These are phyloP conservation scores for Ardeotis arabs DNA, from an alignment of 2,113 vertebrate genomes.

Conservation along the genomic window DNA sequence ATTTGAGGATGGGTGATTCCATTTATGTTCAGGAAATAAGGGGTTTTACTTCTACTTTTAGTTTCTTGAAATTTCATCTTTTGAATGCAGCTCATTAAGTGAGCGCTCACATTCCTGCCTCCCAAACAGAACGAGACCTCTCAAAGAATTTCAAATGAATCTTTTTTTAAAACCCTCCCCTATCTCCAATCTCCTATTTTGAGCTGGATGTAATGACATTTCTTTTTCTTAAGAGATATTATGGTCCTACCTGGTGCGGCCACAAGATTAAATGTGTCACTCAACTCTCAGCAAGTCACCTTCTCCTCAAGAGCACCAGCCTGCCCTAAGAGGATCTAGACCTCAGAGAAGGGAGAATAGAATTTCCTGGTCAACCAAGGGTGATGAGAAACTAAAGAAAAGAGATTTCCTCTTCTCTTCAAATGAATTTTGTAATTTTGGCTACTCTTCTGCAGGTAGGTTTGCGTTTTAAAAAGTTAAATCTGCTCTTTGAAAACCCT, in stretches of 20 bases:
- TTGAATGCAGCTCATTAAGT: constrained; percentile 33
- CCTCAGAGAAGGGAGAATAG: background rate
- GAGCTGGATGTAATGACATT: background rate
- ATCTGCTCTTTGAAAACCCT: background rate
- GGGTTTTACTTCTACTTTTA: background rate
- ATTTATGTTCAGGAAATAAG: constrained; percentile 14
- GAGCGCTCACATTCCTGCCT: constrained; percentile 16
- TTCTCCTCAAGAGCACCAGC: background rate
- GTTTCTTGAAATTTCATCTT: constrained; percentile 26
- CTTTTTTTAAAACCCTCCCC: background rate
- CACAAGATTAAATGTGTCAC: background rate
- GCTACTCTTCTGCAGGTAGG: background rate
- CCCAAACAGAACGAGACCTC: constrained; percentile 29
- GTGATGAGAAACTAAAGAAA: background rate
- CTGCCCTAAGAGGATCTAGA: background rate
- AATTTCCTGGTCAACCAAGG: background rate
- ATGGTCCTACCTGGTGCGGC: background rate
- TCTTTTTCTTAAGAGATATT: constrained; percentile 23
- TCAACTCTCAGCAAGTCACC: background rate
- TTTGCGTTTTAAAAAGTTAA: constrained; percentile 11
- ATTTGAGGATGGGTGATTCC: background rate
- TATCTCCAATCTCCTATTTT: constrained; percentile 13
- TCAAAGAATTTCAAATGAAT: constrained; percentile 42
- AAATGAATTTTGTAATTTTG: background rate
- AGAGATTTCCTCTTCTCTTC: background rate